These are phyloP conservation scores for Meliscaeva auricollis DNA, from an alignment of 2,888 invertebrate genomes.

Conservation along the genomic window DNA sequence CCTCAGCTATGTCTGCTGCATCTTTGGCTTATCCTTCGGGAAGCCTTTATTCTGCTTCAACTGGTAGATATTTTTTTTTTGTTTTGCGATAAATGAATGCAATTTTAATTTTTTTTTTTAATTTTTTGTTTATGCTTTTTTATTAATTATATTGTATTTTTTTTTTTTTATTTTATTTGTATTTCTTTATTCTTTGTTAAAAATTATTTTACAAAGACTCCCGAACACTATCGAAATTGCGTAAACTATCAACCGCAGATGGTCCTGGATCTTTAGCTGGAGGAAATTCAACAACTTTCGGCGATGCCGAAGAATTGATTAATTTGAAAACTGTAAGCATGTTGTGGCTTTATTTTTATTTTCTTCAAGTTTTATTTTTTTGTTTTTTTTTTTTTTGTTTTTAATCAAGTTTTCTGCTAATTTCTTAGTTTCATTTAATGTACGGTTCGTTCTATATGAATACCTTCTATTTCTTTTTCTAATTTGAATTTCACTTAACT, in stretches of 20 bases:
- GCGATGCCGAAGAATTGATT: conserved; percentile 83
- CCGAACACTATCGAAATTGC: conserved; percentile 57
- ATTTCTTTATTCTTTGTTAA: not conserved
- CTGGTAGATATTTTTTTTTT: conserved; percentile 71
- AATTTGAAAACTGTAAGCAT: conserved; percentile 84
- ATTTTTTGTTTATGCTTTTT: conserved; percentile 51
- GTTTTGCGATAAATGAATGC: conserved; percentile 63
- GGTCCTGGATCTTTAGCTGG: conserved; percentile 77
- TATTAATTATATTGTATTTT: conserved; percentile 49
- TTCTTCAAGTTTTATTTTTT: conserved; percentile 17
- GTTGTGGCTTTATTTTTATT: conserved; percentile 65
- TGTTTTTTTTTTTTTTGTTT: conserved; percentile 18
- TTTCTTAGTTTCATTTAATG: not conserved
- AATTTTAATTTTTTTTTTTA: conserved; percentile 49
- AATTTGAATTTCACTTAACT: too few relatives aligned
- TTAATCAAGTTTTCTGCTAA: not conserved
- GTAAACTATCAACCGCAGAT: conserved; percentile 67
- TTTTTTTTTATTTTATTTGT: conserved; percentile 39
- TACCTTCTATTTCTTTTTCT: too few relatives aligned
- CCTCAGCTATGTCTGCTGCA: conserved; percentile 30
- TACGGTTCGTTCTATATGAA: too few relatives aligned
- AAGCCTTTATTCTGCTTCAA: conserved; percentile 57
- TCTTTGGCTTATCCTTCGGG: conserved; percentile 64
- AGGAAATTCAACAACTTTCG: conserved; percentile 76
- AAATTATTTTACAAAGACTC: conserved; percentile 32